Evolutionary conservation across 2,888 invertebrate genomes (phyloP).

Genomic region (Plebejus argus): DNA sequence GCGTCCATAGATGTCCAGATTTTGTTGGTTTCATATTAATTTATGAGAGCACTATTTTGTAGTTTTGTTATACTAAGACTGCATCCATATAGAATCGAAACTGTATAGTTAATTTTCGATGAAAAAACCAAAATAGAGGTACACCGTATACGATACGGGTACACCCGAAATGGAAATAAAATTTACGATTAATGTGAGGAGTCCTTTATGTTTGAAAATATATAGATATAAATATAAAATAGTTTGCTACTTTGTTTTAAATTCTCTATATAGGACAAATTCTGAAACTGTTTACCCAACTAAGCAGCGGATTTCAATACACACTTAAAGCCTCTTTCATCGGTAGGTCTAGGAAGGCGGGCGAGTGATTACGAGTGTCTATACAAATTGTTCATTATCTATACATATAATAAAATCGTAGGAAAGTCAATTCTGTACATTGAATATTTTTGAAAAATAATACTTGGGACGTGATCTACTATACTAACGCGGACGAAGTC

Average conservation of each 20-base stretch:
- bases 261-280: neutral
- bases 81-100: neutral
- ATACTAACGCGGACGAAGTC: no score
- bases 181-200: neutral
- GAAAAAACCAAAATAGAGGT: no score
- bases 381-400: conserved; percentile 7
- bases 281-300: neutral
- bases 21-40: no score
- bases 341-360: neutral
- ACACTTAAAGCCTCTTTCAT: neutral
- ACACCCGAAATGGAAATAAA: no score
- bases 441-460: no score
- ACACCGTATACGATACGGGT: no score
- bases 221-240: neutral
- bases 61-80: neutral
- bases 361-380: neutral
- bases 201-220: neutral
- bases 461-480: no score
- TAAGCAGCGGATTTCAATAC: neutral
- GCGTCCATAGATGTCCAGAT: no score
- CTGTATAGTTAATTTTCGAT: neutral
- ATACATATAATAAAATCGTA: no score
- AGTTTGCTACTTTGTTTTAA: neutral
- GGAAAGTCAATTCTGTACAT: no score
- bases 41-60: neutral